Conservation (phyloP, 2,797 vertebrate species). For the Amphiprion clarkii region DNA sequence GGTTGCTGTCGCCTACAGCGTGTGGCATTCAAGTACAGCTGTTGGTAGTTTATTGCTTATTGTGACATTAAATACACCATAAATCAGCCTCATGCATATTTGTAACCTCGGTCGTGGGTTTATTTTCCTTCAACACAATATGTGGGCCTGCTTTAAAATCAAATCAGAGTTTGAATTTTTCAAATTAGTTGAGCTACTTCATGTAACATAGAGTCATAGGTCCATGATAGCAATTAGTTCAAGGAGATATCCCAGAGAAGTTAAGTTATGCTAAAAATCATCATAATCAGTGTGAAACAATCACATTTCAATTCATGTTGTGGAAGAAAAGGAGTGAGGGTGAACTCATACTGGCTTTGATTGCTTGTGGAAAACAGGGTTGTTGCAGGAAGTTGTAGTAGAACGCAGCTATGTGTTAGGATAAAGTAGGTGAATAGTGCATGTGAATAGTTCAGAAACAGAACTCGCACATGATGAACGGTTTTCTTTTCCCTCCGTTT, state of each 20-base stretch:
- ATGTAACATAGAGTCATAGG: neutral
- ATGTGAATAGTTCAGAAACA: slow-evolving; percentile 6
- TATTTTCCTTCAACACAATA: neutral
- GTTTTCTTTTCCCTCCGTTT: neutral
- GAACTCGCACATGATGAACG: neutral
- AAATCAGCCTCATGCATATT: neutral
- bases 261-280: slow-evolving; percentile 24
- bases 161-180: neutral
- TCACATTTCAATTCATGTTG: slow-evolving; percentile 13
- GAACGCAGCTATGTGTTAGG: slow-evolving; percentile 16
- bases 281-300: slow-evolving; percentile 25
- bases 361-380: neutral
- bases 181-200: neutral
- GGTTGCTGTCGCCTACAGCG: slow-evolving; percentile 13
- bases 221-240: neutral
- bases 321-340: neutral
- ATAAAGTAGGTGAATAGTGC: slow-evolving; percentile 1
- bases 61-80: slow-evolving; percentile 1
- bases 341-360: slow-evolving; percentile 18
- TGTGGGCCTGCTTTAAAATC: neutral
- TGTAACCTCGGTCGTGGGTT: neutral
- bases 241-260: neutral
- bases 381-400: neutral
- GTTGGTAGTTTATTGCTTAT: neutral
- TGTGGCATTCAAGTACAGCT: neutral